These are phyloP conservation scores for Brachionus asplanchnoidis DNA, from an alignment of 1,140 invertebrate species.

Conservation along the genomic window DNA sequence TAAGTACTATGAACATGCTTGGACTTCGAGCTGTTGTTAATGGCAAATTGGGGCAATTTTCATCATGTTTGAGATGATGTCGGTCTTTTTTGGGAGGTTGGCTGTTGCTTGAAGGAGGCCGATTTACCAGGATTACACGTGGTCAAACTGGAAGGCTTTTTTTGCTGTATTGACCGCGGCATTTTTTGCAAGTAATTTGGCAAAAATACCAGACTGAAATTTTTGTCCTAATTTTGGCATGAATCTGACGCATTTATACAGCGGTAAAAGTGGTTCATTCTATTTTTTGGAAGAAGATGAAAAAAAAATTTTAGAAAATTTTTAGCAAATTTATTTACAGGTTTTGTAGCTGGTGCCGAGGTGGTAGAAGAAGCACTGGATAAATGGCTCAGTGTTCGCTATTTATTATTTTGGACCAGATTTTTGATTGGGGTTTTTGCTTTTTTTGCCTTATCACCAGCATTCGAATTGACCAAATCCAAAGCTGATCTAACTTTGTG, in stretches of 20 bases:
- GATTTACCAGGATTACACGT: slow-evolving; percentile 4
- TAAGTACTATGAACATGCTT: background rate
- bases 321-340: background rate
- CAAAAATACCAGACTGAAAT: background rate
- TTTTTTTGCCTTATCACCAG: background rate
- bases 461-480: background rate
- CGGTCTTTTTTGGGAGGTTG: background rate
- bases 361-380: no score
- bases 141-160: background rate
- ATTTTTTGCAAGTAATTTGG: background rate
- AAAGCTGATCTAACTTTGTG: background rate
- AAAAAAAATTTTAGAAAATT: background rate
- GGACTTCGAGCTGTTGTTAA: background rate
- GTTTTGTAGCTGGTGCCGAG: background rate
- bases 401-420: background rate
- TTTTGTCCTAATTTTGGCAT: slow-evolving; percentile 19
- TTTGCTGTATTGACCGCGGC: background rate
- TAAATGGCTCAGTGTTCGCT: background rate
- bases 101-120: background rate
- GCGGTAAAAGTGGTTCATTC: background rate
- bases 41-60: no score
- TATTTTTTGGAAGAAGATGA: background rate
- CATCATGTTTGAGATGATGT: slow-evolving; percentile 19
- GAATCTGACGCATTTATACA: slow-evolving; percentile 12
- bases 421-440: background rate